phyloP scores from a whole-genome alignment of 2,113 vertebrate species.

The Plotosus lineatus region DNA sequence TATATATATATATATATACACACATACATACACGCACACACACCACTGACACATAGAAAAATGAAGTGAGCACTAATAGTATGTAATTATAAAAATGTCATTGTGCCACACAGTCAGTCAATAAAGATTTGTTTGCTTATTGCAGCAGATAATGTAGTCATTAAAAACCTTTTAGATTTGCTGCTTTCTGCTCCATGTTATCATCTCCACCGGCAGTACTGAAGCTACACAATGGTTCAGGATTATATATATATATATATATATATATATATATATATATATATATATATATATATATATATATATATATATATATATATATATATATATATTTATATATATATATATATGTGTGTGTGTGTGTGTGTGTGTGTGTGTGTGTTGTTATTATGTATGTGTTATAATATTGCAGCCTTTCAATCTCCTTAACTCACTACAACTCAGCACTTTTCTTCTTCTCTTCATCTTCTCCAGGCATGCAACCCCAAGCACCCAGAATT shows the following conservation, averaged over 20 bases:
- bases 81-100: background rate
- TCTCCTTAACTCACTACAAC: background rate
- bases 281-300: too few species aligned
- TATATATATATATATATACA: too few species aligned
- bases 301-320: too few species aligned
- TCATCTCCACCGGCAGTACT: background rate
- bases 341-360: too few species aligned
- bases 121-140: background rate
- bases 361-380: too few species aligned
- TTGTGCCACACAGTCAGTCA: background rate
- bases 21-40: too few species aligned
- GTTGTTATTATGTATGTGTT: background rate
- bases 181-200: background rate
- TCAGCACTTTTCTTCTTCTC: background rate
- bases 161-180: background rate
- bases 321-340: too few species aligned
- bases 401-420: background rate
- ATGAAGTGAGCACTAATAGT: background rate
- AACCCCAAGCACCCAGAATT: slow-evolving; percentile 88
- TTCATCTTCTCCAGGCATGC: slow-evolving; percentile 78
- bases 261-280: too few species aligned
- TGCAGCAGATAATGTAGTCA: background rate
- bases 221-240: background rate
- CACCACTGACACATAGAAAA: background rate
- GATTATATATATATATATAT: too few species aligned